Evolutionary conservation across 2,113 vertebrate genomes (phyloP).

Genomic region (Chunga burmeisteri): DNA sequence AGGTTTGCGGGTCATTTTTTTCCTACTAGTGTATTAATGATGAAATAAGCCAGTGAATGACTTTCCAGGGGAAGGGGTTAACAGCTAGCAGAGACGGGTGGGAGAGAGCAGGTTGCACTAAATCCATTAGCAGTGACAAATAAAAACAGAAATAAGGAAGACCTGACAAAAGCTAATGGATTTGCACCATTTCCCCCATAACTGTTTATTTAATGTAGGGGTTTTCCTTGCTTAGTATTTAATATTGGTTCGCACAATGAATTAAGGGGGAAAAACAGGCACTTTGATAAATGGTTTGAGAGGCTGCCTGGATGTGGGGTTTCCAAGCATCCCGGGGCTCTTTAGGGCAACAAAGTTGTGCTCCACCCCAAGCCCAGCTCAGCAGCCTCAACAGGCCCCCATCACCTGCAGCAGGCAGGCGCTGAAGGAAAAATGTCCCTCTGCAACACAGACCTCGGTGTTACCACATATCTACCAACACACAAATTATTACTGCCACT

Average conservation of each 20-base stretch:
- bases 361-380: not conserved
- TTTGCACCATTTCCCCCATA: not conserved
- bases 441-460: not conserved
- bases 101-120: not conserved
- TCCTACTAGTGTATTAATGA: not conserved
- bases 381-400: not conserved
- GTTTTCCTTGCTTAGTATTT: not conserved
- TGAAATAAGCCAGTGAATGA: not conserved
- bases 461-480: not conserved
- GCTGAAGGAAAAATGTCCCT: not conserved
- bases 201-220: not conserved
- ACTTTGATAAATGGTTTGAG: not conserved
- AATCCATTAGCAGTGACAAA: slow-evolving; percentile 43
- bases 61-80: slow-evolving; percentile 39
- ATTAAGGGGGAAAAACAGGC: not conserved
- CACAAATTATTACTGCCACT: not conserved
- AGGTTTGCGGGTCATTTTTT: not conserved
- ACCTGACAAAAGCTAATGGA: slow-evolving; percentile 2
- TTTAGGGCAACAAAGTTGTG: not conserved
- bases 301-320: not conserved
- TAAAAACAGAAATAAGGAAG: slow-evolving; percentile 2
- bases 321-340: not conserved
- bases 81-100: not conserved
- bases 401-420: not conserved
- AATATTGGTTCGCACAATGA: not conserved